phyloP scores from a whole-genome alignment of 2,113 vertebrate genomes.

The Thamnaconus septentrionalis region DNA sequence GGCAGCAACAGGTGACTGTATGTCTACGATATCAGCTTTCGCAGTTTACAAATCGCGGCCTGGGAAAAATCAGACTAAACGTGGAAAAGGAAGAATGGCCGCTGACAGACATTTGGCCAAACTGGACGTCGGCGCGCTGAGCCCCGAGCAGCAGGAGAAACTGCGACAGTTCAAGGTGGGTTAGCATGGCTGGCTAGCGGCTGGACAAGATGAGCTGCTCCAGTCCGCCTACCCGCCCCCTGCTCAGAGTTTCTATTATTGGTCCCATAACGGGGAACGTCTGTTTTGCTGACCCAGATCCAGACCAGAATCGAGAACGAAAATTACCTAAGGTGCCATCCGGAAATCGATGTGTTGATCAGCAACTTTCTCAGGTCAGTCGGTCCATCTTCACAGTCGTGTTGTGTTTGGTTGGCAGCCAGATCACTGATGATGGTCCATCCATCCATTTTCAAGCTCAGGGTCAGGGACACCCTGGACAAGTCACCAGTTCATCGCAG shows the following conservation, averaged over 20 bases:
- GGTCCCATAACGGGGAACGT: background rate
- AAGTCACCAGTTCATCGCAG: too few species aligned
- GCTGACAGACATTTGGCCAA: constrained; percentile 3
- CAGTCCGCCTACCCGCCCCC: too few species aligned
- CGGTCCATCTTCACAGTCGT: background rate
- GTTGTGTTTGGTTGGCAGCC: background rate
- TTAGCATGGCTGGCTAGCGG: background rate
- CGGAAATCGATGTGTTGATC: constrained; percentile 78
- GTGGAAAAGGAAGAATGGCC: constrained; percentile 23
- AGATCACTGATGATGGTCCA: background rate
- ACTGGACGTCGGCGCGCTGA: constrained; percentile 29
- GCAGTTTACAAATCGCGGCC: too few species aligned
- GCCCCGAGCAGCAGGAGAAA: constrained; percentile 56
- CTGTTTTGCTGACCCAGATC: constrained; percentile 65
- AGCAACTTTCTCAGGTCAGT: constrained; percentile 80
- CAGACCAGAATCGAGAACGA: constrained; percentile 82
- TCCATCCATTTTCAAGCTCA: background rate
- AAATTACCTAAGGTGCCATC: constrained; percentile 80
- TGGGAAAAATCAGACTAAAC: background rate
- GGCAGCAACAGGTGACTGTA: too few species aligned
- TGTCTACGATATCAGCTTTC: background rate
- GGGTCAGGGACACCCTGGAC: too few species aligned
- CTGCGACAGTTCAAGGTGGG: constrained; percentile 62
- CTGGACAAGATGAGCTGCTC: too few species aligned
- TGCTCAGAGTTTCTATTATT: too few species aligned